Evolutionary conservation across 2,888 invertebrate genomes (phyloP).

Genomic region (Macrophya alboannulata): DNA sequence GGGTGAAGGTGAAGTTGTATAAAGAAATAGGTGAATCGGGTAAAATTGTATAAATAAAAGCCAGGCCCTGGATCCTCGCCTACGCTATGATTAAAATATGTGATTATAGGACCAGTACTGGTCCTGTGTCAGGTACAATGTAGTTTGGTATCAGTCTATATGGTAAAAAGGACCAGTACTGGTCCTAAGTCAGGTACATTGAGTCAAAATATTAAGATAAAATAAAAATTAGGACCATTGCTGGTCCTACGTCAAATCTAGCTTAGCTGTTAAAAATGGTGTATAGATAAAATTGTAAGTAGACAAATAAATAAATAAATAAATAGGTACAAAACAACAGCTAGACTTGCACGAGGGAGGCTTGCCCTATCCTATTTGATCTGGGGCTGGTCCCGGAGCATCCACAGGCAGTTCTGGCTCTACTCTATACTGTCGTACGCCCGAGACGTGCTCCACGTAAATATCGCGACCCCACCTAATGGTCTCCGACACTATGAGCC

Average conservation of each 20-base stretch:
- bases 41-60: no score
- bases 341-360: neutral
- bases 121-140: no score
- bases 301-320: neutral
- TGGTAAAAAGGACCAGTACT: no score
- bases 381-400: neutral
- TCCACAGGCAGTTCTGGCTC: neutral
- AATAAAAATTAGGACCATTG: neutral
- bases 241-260: neutral
- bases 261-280: neutral
- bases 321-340: neutral
- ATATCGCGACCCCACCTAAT: constrained; percentile 68
- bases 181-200: neutral
- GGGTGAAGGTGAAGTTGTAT: no score
- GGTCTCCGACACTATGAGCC: constrained; percentile 64
- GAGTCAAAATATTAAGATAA: neutral
- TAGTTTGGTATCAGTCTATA: no score
- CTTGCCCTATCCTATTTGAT: neutral
- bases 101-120: no score
- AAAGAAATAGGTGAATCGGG: no score
- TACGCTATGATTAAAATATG: no score
- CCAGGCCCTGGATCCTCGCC: no score
- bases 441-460: constrained; percentile 68
- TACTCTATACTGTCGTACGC: constrained; percentile 60
- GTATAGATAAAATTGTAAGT: neutral